Base-by-base conservation (phyloP, 2,113 vertebrate genomes). In the Andinoacara biseriatus region DNA sequence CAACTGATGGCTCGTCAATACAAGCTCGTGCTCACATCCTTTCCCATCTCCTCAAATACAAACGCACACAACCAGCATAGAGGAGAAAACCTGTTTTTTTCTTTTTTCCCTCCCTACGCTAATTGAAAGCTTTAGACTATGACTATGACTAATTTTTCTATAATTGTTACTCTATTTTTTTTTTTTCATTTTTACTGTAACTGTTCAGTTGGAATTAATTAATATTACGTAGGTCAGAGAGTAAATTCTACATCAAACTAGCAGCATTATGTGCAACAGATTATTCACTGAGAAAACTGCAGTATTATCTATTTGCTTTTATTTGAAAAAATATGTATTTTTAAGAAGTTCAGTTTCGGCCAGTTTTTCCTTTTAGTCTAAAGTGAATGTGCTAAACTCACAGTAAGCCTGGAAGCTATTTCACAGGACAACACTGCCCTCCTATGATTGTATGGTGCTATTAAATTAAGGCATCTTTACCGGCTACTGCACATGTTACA, bases 1-100 rank as follows among this genome's bases (percentile, higher is more conserved):
- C 88, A 77, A 80, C 88, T 93, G 94, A 95, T 87, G 91, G 86
- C 84, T 94, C 86, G 90, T 95, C 95, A 92, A 96, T 95, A 95
- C 81, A 8, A 43, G 81, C 76, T 83, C 43, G 83, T 90, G 91
- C 90, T 91, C 78, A 92, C 92, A 94, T 91, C 87, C 86, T 85
- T 89, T 86, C 85, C 89, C 90, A 88, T 91, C 92, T 84, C 76
- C 88, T 88, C 85, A 92, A 90, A 93, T 84, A 86, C 84, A 91
- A 78, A 83, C 49, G 52, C 87, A 84, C 82, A 74, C 22, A 57
- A 78, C 84, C 56, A 33, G 79, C 33, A 54, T 59, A 81, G 35
- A 82, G 18, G 24, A 54, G 59, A 49, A 67, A 77, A 63, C 80
- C 5, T 2, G 18, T 8, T 56, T 77, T 67, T 65, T 74, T 65